Conservation (phyloP, 2,888 invertebrate genomes). For the Athalia cordata region DNA sequence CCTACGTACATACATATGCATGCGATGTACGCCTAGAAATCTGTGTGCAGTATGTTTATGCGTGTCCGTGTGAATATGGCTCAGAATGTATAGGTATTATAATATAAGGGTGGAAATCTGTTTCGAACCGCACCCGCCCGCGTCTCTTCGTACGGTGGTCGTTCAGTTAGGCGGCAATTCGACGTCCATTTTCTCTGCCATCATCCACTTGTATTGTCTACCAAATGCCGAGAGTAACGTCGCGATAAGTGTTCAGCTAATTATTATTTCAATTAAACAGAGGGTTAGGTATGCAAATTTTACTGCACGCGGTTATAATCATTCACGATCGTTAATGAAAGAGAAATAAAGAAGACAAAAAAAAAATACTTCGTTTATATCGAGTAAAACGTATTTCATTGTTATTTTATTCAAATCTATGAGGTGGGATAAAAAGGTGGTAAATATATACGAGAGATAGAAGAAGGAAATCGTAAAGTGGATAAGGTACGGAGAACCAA, state of each 20-base stretch:
- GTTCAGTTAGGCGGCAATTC: slow-evolving; percentile 25
- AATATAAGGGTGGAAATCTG: not conserved
- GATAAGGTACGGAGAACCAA: no score
- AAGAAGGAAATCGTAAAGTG: no score
- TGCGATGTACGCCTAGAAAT: no score
- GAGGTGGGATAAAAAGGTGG: no score
- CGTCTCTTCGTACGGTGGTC: not conserved
- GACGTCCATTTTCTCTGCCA: slow-evolving; percentile 28
- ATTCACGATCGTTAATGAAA: not conserved
- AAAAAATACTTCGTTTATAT: no score
- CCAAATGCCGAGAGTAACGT: slow-evolving; percentile 18
- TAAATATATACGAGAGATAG: no score
- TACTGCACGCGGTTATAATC: not conserved
- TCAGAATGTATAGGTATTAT: not conserved
- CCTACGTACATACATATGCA: not conserved
- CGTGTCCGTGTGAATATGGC: not conserved
- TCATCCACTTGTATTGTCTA: slow-evolving; percentile 36
- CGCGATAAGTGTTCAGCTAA: slow-evolving; percentile 38
- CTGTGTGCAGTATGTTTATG: not conserved
- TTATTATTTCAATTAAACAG: slow-evolving; percentile 30
- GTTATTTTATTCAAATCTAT: no score
- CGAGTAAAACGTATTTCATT: no score
- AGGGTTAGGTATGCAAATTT: slow-evolving; percentile 23
- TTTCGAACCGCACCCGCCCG: slow-evolving; percentile 15
- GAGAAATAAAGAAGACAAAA: no score